phyloP scores from a whole-genome alignment of 2,113 vertebrate species.

The Rhipidura dahli region DNA sequence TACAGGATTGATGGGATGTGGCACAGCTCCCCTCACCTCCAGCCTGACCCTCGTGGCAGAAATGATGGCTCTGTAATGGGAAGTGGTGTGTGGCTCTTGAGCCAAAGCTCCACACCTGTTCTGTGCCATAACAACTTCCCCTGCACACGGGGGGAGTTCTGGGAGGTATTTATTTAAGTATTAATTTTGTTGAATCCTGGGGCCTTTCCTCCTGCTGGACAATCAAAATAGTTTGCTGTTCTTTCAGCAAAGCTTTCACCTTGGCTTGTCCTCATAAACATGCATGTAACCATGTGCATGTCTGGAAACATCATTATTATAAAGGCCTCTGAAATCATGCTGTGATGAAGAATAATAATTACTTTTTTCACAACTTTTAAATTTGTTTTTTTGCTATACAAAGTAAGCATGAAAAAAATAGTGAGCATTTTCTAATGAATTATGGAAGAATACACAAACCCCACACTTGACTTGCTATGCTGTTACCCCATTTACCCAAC shows the following conservation, averaged over 20 bases:
- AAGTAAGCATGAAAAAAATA: not conserved
- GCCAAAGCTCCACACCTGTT: conserved; percentile 48
- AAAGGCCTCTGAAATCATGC: not conserved
- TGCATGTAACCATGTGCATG: not conserved
- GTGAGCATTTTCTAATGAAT: not conserved
- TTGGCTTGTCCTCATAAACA: not conserved
- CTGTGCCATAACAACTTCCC: conserved; percentile 43
- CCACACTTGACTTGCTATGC: not conserved
- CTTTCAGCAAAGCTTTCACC: not conserved
- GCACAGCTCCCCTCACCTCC: conserved; percentile 22
- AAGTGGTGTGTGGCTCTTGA: conserved; percentile 24
- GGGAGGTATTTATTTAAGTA: not conserved
- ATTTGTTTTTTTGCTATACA: not conserved
- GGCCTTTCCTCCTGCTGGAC: not conserved
- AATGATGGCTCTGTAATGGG: not conserved
- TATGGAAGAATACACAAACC: not conserved
- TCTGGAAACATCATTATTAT: not conserved
- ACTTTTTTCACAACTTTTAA: not conserved
- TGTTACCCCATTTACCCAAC: not conserved
- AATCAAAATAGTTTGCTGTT: not conserved
- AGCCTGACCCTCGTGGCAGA: not conserved
- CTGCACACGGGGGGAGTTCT: not conserved
- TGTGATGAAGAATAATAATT: not conserved
- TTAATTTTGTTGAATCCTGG: not conserved
- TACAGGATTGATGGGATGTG: conserved; percentile 5